These are phyloP conservation scores for Limnothrissa miodon DNA, from an alignment of 2,113 vertebrate species.

Conservation along the genomic window DNA sequence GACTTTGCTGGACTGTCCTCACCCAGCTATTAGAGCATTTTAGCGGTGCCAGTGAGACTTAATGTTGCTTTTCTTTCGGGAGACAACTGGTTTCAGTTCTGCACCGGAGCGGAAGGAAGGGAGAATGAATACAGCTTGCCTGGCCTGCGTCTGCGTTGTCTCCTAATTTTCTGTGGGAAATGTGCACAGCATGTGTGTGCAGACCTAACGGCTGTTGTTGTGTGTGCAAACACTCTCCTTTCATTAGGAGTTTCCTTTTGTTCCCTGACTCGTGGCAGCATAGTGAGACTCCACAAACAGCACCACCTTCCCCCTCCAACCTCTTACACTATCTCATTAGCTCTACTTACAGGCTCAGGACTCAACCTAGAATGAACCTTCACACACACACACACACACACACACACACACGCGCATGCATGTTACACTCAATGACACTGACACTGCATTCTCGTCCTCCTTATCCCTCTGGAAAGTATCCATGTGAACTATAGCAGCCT, in stretches of 20 bases:
- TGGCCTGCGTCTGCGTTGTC: neutral
- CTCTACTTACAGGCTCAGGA: neutral
- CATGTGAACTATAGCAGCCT: neutral
- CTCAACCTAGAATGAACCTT: neutral
- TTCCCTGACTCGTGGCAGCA: neutral
- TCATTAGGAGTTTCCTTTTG: conserved; percentile 2
- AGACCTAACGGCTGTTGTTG: neutral
- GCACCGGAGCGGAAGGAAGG: too few relatives aligned
- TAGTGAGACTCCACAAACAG: neutral
- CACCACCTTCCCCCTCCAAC: too few relatives aligned
- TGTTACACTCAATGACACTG: neutral
- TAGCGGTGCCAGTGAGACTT: too few relatives aligned
- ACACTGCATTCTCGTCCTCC: neutral
- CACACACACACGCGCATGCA: neutral
- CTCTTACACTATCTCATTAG: neutral
- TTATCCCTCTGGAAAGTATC: neutral
- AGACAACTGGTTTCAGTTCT: too few relatives aligned
- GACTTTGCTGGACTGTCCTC: too few relatives aligned
- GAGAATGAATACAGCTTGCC: neutral
- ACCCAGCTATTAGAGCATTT: too few relatives aligned
- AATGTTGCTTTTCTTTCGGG: too few relatives aligned
- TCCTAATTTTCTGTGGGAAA: neutral
- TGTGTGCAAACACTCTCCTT: neutral
- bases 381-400: conserved; percentile 1
- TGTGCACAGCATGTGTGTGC: neutral